Evolutionary conservation across 1,140 invertebrate species (phyloP).

Genomic region (Theocolax elegans): DNA sequence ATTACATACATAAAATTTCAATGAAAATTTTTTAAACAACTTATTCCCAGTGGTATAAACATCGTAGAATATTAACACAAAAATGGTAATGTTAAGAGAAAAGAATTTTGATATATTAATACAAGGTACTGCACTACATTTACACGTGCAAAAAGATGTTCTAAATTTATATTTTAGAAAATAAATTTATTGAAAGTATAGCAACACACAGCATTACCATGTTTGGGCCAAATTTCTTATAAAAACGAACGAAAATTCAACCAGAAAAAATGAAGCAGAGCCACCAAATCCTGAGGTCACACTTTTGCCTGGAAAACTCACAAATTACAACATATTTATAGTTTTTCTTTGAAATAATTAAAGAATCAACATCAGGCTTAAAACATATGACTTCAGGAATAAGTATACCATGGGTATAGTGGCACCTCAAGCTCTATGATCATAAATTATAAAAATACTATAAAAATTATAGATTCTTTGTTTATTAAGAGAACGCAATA

Average conservation of each 20-base stretch:
- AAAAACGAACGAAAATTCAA: slow-evolving; percentile 17
- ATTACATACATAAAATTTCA: too few species aligned
- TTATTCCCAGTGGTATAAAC: too few species aligned
- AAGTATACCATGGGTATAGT: slow-evolving; percentile 63
- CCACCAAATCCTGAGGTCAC: slow-evolving; percentile 51
- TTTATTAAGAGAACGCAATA: too few species aligned
- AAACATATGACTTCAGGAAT: slow-evolving; percentile 29
- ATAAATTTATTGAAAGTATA: too few species aligned
- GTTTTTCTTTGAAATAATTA: not conserved
- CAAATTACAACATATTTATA: slow-evolving; percentile 34
- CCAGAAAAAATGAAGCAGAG: slow-evolving; percentile 45
- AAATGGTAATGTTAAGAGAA: too few species aligned
- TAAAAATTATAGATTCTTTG: not conserved
- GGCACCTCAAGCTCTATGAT: slow-evolving; percentile 56
- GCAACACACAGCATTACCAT: too few species aligned
- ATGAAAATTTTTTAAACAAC: too few species aligned
- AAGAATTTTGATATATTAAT: too few species aligned
- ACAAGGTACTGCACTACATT: too few species aligned
- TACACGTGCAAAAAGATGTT: too few species aligned
- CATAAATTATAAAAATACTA: not conserved
- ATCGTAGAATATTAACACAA: too few species aligned
- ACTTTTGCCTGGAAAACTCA: slow-evolving; percentile 48
- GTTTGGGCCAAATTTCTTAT: slow-evolving; percentile 18
- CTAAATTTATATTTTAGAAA: too few species aligned
- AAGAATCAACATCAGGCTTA: slow-evolving; percentile 7